Base-by-base conservation (phyloP, 2,888 invertebrate genomes). In the Arctia plantaginis region DNA sequence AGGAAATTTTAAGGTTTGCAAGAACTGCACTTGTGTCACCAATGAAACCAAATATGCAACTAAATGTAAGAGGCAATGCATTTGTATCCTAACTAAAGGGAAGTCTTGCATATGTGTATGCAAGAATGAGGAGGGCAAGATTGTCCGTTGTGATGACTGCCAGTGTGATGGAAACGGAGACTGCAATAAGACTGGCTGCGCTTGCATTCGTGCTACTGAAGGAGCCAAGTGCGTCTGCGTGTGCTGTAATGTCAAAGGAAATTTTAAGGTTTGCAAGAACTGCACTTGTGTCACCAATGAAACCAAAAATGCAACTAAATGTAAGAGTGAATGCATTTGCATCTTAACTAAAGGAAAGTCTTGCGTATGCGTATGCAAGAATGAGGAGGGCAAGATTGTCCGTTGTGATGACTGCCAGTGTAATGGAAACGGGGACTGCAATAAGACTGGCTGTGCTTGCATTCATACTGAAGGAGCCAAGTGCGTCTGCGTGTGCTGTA, bases 401-500 rank as follows among this genome's bases (percentile, higher is more conserved):
- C 0, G 78, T 30, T 88, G 90, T 30, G 75, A 83, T 4, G 85
- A 87, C 70, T 90, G 91, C 74, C 80, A 85, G 39, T 89, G 88
- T 67, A 76, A 78, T 39, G 74, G 66, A 13, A 69, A 27, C 7
- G 75, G 84, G 23, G 85, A 83, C 39, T 89, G 90, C 68, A 81
- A 82, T 39, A 85, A 85, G 27, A 68, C 81, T 4, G 85, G 84
- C 55, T 92, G 92, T 74, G 73, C 85, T 33, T 91, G 90, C 47
- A 80, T 91, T 23, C 76, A 80, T 3, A 84, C 86, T 68, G 75
- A 73, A 1, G 88, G 86, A 0, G 85, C 85, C 47, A 69, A 80
- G 64, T 87, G 85, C 77, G 76, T 87, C 47, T 87, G 88, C 66
- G 74, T 86, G 0, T 86, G 84, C 69, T 47, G 77, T 39, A 81